These are phyloP conservation scores for Cettia cetti DNA, from an alignment of 2,113 vertebrate species.

Conservation along the genomic window DNA sequence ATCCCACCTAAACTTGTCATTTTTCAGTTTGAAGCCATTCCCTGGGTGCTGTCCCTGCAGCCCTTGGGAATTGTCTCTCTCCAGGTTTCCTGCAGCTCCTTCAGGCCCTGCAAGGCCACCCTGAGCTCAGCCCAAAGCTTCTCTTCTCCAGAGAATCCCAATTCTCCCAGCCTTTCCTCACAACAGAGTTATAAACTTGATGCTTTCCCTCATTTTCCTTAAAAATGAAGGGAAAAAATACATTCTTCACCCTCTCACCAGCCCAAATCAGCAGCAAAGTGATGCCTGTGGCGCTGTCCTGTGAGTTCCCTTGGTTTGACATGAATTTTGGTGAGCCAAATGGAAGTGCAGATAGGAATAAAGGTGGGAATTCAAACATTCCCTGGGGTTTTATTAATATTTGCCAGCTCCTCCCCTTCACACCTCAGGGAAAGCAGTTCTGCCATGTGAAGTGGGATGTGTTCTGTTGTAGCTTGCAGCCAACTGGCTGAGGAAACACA, in stretches of 20 bases:
- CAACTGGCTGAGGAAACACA: not conserved
- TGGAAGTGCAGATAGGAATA: not conserved
- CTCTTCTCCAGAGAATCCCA: not conserved
- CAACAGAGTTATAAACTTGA: not conserved
- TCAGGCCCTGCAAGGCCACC: not conserved
- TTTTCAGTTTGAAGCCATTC: not conserved
- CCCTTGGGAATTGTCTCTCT: not conserved
- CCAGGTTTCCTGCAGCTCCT: not conserved
- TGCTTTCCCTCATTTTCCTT: not conserved
- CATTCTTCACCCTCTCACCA: accelerated
- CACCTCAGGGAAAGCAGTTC: not conserved
- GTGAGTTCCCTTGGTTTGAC: not conserved
- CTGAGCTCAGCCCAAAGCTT: accelerated
- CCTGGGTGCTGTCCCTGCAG: accelerated
- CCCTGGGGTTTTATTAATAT: not conserved
- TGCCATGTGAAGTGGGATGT: accelerated
- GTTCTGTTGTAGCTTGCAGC: not conserved
- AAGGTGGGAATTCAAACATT: not conserved
- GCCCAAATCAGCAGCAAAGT: not conserved
- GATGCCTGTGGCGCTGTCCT: not conserved
- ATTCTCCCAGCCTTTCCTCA: not conserved
- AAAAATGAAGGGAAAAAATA: not conserved
- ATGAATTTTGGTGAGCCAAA: not conserved
- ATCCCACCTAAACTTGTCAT: not conserved
- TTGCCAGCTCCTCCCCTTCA: not conserved